phyloP scores from a whole-genome alignment of 1,140 invertebrate genomes.

The Drosophila miranda region DNA sequence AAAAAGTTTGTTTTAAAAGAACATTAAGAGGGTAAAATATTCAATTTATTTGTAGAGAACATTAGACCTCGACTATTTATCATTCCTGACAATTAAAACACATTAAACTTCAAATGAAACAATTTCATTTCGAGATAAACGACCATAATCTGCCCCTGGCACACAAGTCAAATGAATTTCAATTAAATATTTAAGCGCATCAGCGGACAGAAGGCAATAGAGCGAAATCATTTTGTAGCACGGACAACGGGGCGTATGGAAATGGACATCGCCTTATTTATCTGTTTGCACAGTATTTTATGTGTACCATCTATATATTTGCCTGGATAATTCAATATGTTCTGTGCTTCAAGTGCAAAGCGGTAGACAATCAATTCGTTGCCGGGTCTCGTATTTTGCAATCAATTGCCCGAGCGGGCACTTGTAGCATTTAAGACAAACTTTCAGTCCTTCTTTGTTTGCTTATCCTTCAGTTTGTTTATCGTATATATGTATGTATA shows the following conservation, averaged over 20 bases:
- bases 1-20: no score
- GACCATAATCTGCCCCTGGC: slow-evolving; percentile 18
- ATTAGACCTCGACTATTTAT: no score
- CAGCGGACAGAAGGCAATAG: slow-evolving; percentile 20
- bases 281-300: slow-evolving; percentile 19
- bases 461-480: slow-evolving; percentile 22
- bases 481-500: slow-evolving; percentile 11
- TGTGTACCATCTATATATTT: background rate
- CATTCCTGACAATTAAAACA: background rate
- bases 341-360: slow-evolving; percentile 23
- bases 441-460: slow-evolving; percentile 18
- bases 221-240: slow-evolving; percentile 18
- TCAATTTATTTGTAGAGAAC: no score
- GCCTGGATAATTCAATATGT: slow-evolving; percentile 60
- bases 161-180: slow-evolving; percentile 20
- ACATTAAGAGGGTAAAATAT: no score
- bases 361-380: slow-evolving; percentile 41
- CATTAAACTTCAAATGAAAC: slow-evolving; percentile 19
- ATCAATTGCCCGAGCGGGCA: slow-evolving; percentile 36
- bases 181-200: slow-evolving; percentile 56
- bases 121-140: slow-evolving; percentile 17
- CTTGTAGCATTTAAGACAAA: slow-evolving; percentile 62
- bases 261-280: slow-evolving; percentile 21
- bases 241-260: slow-evolving; percentile 47
- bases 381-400: slow-evolving; percentile 2